phyloP scores from a whole-genome alignment of 2,113 vertebrate species.

The Naja naja region DNA sequence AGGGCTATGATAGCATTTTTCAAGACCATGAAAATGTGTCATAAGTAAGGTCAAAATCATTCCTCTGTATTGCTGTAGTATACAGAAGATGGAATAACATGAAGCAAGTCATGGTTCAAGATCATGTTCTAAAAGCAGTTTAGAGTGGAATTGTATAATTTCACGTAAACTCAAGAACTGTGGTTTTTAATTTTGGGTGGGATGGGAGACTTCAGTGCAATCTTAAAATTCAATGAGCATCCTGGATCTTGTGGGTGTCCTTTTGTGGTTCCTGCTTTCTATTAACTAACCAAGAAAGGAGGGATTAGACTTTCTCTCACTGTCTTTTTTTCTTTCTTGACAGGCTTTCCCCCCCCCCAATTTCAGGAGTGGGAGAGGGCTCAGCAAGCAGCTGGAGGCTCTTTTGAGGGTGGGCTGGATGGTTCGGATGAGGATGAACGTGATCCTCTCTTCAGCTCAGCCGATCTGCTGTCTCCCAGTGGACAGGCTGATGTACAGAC shows the following conservation, averaged over 20 bases:
- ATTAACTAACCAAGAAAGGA: neutral
- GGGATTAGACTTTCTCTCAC: neutral
- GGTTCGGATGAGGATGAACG: slow-evolving; percentile 84
- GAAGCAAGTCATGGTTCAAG: neutral
- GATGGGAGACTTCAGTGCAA: neutral
- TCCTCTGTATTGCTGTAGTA: neutral
- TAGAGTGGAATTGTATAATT: neutral
- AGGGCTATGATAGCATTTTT: neutral
- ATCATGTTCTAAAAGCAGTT: neutral
- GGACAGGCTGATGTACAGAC: slow-evolving; percentile 92
- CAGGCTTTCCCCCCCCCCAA: neutral
- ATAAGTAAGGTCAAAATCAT: neutral
- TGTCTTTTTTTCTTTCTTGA: neutral
- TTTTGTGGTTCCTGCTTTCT: neutral
- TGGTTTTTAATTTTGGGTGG: neutral
- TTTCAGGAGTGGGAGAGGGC: slow-evolving; percentile 81
- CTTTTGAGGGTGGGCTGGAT: slow-evolving; percentile 79
- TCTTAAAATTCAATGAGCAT: neutral
- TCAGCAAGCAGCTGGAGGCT: slow-evolving; percentile 49
- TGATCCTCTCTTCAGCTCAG: slow-evolving; percentile 79
- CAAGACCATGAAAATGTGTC: neutral
- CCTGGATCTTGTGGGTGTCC: neutral
- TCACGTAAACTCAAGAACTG: neutral
- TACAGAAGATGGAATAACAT: neutral
- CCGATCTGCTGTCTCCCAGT: slow-evolving; percentile 84